Evolutionary conservation across 1,140 invertebrate species (phyloP), one percentile per base, ranked within the genome.

Genomic region (Trichonephila clavipes): DNA sequence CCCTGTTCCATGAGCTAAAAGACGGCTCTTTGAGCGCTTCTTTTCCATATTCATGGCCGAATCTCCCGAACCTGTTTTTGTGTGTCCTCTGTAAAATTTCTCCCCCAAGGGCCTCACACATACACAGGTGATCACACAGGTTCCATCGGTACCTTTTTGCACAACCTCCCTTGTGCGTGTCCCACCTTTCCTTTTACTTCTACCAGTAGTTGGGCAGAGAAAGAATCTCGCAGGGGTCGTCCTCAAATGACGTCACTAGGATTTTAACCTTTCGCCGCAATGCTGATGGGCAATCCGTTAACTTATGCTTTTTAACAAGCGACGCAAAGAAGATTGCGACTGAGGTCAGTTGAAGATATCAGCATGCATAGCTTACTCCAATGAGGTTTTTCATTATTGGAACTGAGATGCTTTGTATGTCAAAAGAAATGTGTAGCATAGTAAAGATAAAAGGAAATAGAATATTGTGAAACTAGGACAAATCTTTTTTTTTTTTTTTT

Each of bases 201-300:
- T 77, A 77, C 72, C 61, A 61, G 58, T 34, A 34, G 61, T 87
- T 87, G 28, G 44, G 24, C 62, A 18, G 40, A 86, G 66, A 69
- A 69, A 69, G 66, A 61, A 64, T 59, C 44, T 40, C 28, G 59
- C 51, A 64, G 87, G 87, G 87, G 87, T 88, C 87, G 87, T 88
- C 64, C 87, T 66, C 87, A 88, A 88, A 88, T 88, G 87, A 88
- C 66, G 87, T 88, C 87, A 88, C 64, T 40, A 88, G 87, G 62
- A 88, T 88, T 34, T 87, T 87, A 61, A 87, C 85, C 85, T 87
- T 34, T 87, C 7, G 8, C 28, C 14, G 16, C 18, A 87, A 28
- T 28, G 85, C 85, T 58, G 85, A 87, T 87, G 61, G 85, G 28
- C 58, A 62, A 28, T 64, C 58, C 85, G 28, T n/a, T 86, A 24